phyloP scores from a whole-genome alignment of 2,113 vertebrate species.

The Psammodynastes pulverulentus region DNA sequence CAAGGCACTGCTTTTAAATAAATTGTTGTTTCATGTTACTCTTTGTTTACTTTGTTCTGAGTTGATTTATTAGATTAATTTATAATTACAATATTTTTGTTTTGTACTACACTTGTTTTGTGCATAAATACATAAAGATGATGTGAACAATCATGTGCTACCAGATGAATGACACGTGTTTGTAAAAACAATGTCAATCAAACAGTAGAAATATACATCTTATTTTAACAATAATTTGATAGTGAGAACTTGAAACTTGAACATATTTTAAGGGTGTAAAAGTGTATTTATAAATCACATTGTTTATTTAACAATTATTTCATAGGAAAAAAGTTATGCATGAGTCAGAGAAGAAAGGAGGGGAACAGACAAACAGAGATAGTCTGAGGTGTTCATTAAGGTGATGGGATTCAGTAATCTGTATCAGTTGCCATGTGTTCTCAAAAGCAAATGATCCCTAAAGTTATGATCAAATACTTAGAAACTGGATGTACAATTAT shows the following conservation, averaged over 20 bases:
- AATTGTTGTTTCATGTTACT: not conserved
- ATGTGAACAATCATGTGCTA: not conserved
- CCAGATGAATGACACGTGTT: not conserved
- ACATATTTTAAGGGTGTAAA: not conserved
- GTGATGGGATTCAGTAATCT: constrained; percentile 38
- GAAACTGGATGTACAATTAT: constrained; percentile 39
- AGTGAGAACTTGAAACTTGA: constrained; percentile 2
- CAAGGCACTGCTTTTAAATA: not conserved
- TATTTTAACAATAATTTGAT: constrained; percentile 15
- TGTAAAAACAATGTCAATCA: constrained; percentile 1
- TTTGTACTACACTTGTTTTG: not conserved
- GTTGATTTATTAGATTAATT: not conserved
- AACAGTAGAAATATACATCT: not conserved
- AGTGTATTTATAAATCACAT: constrained; percentile 2
- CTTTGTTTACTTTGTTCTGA: not conserved
- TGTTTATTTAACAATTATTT: constrained; percentile 12
- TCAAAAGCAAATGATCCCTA: constrained; percentile 43
- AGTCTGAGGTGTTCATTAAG: constrained; percentile 18
- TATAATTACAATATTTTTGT: not conserved
- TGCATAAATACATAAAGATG: not conserved
- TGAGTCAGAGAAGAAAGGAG: not conserved
- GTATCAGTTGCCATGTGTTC: not conserved
- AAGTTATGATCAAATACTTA: constrained; percentile 47
- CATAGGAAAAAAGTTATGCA: not conserved
- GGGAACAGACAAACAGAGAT: not conserved